Percentiles rank a stretch among this genome's conserved stretches.
Evolutionary conservation across 2,113 vertebrate species (phyloP).

Genomic region (Gasterosteus nipponicus): DNA sequence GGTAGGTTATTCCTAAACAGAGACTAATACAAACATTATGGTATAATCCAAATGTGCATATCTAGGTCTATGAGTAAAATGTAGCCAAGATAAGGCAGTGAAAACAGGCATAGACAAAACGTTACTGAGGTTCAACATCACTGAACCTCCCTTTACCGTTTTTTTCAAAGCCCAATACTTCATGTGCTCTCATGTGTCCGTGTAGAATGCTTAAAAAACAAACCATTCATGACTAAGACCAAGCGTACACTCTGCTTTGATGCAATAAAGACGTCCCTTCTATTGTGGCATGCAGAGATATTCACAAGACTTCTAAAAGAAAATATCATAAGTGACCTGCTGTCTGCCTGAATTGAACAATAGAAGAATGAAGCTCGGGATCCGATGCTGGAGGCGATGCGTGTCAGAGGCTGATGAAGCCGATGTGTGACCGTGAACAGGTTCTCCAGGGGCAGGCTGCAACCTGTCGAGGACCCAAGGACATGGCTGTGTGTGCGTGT

Average conservation of each 20-base stretch:
- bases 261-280: constrained; percentile 49
- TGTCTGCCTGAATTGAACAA: constrained; percentile 69
- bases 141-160: constrained; percentile 28
- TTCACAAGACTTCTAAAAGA: constrained; percentile 65
- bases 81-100: neutral
- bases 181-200: constrained; percentile 65
- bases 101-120: constrained; percentile 36
- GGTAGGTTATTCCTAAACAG: neutral
- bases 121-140: constrained; percentile 11
- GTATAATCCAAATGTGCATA: neutral
- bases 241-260: constrained; percentile 60
- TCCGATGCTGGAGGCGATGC: constrained; percentile 60
- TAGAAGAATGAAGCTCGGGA: constrained; percentile 58
- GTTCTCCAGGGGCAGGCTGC: constrained; percentile 70
- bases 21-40: neutral
- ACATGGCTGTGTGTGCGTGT: constrained; percentile 33
- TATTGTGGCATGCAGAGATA: constrained; percentile 61
- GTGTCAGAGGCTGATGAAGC: constrained; percentile 65
- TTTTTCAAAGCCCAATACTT: constrained; percentile 52
- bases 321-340: constrained; percentile 61
- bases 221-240: constrained; percentile 45
- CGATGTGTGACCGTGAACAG: constrained; percentile 67
- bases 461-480: constrained; percentile 65
- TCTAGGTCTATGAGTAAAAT: constrained; percentile 11
- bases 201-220: constrained; percentile 41